A percentile compares a stretch with the other conserved stretches of the same genome.
Conservation (phyloP, 2,113 vertebrate species). For the Trematomus loennbergii region DNA sequence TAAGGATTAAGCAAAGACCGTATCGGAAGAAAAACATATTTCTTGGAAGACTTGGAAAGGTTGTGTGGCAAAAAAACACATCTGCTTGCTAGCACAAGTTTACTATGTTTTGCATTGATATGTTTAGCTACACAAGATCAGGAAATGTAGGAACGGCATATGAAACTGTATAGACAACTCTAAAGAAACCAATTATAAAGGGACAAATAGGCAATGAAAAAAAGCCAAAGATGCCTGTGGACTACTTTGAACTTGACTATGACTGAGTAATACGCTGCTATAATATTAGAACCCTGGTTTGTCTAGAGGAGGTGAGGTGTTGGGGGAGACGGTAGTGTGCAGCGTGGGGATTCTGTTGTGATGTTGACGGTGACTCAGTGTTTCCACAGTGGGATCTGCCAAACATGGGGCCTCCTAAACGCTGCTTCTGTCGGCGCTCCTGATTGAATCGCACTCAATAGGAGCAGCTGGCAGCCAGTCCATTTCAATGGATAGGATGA, state of each 20-base stretch:
- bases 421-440: conserved; percentile 58
- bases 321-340: conserved; percentile 6
- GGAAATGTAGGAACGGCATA: neutral
- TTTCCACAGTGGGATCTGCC: conserved; percentile 64
- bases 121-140: neutral
- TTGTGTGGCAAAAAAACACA: neutral
- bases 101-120: neutral
- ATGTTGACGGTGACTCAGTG: conserved; percentile 70
- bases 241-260: neutral
- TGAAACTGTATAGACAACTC: neutral
- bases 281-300: neutral
- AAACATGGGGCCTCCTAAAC: conserved; percentile 61
- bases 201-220: neutral
- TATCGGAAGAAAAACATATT: neutral
- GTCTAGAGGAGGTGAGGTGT: conserved; percentile 3
- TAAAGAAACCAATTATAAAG: neutral
- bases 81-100: neutral
- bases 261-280: neutral
- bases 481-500: conserved; percentile 36
- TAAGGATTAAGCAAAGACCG: neutral
- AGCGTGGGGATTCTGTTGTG: conserved; percentile 45
- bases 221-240: neutral
- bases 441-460: conserved; percentile 34
- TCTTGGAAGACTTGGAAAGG: neutral
- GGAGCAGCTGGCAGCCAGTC: conserved; percentile 48